Evolutionary conservation across 2,113 vertebrate species (phyloP).

Genomic region (Thalassoma bifasciatum): DNA sequence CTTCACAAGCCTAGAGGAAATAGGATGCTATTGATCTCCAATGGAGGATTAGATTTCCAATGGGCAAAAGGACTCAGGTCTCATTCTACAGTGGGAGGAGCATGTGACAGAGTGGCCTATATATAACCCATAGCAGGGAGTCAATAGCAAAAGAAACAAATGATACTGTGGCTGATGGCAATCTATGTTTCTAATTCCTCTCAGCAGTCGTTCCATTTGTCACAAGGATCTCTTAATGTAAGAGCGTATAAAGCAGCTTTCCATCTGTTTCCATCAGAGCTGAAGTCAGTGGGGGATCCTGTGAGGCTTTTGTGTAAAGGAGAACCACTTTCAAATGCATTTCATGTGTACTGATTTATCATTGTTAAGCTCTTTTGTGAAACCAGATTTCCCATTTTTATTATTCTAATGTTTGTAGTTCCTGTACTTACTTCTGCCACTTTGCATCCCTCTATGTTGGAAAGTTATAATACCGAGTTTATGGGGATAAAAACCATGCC

Average conservation of each 20-base stretch:
- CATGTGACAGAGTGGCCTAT: slow-evolving; percentile 64
- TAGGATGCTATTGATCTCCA: slow-evolving; percentile 66
- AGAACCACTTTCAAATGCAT: neutral
- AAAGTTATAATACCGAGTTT: too few species aligned
- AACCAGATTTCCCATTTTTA: too few species aligned
- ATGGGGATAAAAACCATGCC: too few species aligned
- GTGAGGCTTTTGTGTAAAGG: neutral
- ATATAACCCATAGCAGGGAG: slow-evolving; percentile 64
- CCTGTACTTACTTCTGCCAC: too few species aligned
- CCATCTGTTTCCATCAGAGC: slow-evolving; percentile 13
- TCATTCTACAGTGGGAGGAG: slow-evolving; percentile 57
- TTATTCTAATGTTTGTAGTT: too few species aligned
- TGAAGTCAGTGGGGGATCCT: slow-evolving; percentile 6
- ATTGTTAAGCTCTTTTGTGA: too few species aligned
- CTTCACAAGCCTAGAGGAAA: slow-evolving; percentile 59
- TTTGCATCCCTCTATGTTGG: too few species aligned
- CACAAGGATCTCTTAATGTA: slow-evolving; percentile 43
- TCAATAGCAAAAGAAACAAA: slow-evolving; percentile 65
- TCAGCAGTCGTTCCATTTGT: slow-evolving; percentile 42
- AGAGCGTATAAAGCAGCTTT: slow-evolving; percentile 16
- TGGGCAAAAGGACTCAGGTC: slow-evolving; percentile 54
- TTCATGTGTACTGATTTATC: neutral
- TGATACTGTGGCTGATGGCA: slow-evolving; percentile 51
- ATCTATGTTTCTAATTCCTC: slow-evolving; percentile 44
- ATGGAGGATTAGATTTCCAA: slow-evolving; percentile 65